phyloP scores from a whole-genome alignment of 2,888 invertebrate genomes.

The Octodonta nipae region DNA sequence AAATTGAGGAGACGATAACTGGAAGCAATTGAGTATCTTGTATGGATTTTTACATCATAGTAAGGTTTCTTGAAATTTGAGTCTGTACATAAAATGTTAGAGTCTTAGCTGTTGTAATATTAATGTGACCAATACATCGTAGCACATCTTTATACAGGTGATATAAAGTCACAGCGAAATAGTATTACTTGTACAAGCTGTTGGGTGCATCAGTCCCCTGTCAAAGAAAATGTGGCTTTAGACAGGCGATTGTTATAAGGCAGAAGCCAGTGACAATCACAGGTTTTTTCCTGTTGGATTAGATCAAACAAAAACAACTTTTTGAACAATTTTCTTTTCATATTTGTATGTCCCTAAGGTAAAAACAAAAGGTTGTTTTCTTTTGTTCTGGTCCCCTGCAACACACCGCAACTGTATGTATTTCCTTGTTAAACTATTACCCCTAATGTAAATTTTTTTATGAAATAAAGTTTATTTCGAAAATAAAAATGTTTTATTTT shows the following conservation, averaged over 20 bases:
- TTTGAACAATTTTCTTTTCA: not conserved
- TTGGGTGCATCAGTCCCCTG: conserved; percentile 50
- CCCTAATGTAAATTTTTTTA: too few species aligned
- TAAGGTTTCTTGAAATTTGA: not conserved
- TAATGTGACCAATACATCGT: conserved; percentile 10
- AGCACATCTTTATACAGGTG: conserved; percentile 26
- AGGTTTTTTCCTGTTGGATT: conserved; percentile 21
- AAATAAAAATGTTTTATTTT: too few species aligned
- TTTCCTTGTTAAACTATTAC: conserved; percentile 21
- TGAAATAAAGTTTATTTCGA: too few species aligned
- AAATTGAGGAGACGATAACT: too few species aligned
- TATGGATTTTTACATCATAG: too few species aligned
- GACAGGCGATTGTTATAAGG: conserved; percentile 32
- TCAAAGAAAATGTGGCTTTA: conserved; percentile 31
- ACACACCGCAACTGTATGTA: conserved; percentile 24
- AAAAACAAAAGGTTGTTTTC: too few species aligned
- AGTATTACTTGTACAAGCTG: conserved; percentile 22
- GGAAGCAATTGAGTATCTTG: too few species aligned
- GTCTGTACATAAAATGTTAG: not conserved
- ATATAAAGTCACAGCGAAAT: conserved; percentile 29
- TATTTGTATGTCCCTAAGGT: conserved; percentile 5
- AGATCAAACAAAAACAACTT: not conserved
- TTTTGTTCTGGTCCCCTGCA: conserved; percentile 23
- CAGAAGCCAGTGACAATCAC: conserved; percentile 18
- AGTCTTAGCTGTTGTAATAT: too few species aligned